phyloP scores from a whole-genome alignment of 2,888 invertebrate species.

The Nipponacmea schrenckii region DNA sequence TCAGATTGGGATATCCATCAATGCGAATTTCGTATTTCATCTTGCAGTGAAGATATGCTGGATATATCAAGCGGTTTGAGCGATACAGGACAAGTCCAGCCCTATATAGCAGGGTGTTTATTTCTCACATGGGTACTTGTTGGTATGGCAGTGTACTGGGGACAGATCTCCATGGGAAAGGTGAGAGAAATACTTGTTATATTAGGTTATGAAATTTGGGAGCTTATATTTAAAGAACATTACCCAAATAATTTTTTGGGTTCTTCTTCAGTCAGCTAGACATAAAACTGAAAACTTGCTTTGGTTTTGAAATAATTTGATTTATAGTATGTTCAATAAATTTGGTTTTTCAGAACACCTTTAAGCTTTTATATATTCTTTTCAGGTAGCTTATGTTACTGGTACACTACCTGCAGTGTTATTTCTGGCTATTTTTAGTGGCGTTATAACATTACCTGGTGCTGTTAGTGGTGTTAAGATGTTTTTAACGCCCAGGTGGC shows the following conservation, averaged over 20 bases:
- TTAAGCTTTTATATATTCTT: not conserved
- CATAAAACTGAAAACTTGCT: too few relatives aligned
- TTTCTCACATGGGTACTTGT: slow-evolving; percentile 56
- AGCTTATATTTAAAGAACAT: not conserved
- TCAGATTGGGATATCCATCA: too few relatives aligned
- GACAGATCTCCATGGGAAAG: slow-evolving; percentile 37
- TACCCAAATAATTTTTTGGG: not conserved
- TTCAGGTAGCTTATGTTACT: slow-evolving; percentile 46
- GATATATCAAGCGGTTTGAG: slow-evolving; percentile 31
- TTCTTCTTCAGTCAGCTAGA: not conserved
- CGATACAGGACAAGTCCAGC: slow-evolving; percentile 42
- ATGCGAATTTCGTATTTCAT: too few relatives aligned
- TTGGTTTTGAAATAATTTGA: too few relatives aligned
- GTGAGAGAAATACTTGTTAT: slow-evolving; percentile 6
- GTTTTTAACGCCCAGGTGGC: slow-evolving; percentile 55
- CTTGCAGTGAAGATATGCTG: slow-evolving; percentile 43
- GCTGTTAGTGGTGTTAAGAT: slow-evolving; percentile 48
- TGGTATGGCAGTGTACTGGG: slow-evolving; percentile 54
- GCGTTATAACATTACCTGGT: slow-evolving; percentile 45
- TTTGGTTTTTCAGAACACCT: too few relatives aligned
- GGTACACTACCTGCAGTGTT: slow-evolving; percentile 41
- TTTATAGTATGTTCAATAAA: too few relatives aligned
- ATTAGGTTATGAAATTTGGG: not conserved
- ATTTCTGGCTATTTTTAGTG: slow-evolving; percentile 40
- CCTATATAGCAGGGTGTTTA: slow-evolving; percentile 55